Base-by-base conservation (phyloP, 2,113 vertebrate species). In the Balaenoptera acutorostrata region DNA sequence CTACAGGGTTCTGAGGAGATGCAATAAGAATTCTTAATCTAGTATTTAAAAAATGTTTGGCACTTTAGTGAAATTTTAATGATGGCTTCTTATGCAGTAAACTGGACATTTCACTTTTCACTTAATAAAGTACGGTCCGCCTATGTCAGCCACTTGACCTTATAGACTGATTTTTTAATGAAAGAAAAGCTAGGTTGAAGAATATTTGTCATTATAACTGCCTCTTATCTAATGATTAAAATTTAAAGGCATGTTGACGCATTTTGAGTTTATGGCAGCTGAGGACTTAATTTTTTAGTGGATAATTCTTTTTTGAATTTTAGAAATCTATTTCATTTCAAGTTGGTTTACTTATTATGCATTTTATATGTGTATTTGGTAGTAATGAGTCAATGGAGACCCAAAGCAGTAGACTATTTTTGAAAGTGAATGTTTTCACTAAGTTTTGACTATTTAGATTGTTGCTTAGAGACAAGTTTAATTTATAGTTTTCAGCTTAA, bases 401-500 rank as follows among this genome's bases (percentile, higher is more conserved):
- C 85, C 61, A 86, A 95, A 95, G 97, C 74, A 61, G 94, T 96
- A 83, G 88, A 88, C 94, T 98, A 94, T 98, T 98, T 98, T 96
- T 95, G 95, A 96, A 97, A 95, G 93, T 90, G 44, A 80, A 46
- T 98, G 92, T 97, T 97, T 98, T 97, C 83, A 78, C 83, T 89
- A 61, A 96, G 95, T 97, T 97, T 82, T 95, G 92, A 96, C 91
- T 96, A 92, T 98, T 98, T 98, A 97, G 94, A 97, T 97, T 97
- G 97, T 98, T 98, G 97, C 97, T 96, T 96, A 97, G 98, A 90
- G 97, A 97, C 96, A 71, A 84, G 78, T 96, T 98, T 98, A 98
- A 98, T 98, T 98, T 98, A 97, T 97, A 98, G 94, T 97, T 98
- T 98, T 95, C 93, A 88, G 94, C 93, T 97, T 93, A 94, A 91